Conservation (phyloP, 2,888 invertebrate species). For the Mimumesa dahlbomi region DNA sequence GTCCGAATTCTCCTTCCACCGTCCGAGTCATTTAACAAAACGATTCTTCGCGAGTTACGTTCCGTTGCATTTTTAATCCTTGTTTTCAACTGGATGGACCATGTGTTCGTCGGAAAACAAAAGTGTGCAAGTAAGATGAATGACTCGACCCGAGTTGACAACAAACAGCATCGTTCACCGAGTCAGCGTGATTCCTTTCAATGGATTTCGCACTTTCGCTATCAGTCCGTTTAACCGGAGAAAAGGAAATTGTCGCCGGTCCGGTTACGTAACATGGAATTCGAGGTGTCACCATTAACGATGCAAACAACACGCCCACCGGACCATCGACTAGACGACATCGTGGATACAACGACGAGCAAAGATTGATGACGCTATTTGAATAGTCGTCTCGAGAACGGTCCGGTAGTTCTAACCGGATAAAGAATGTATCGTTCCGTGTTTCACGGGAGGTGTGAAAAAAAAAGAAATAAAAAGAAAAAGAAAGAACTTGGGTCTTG, state of each 20-base stretch:
- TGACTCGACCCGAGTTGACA: not conserved
- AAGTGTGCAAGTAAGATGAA: not conserved
- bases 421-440: constrained; percentile 8
- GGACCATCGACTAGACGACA: not conserved
- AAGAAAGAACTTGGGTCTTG: too few relatives aligned
- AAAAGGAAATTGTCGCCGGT: not conserved
- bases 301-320: constrained; percentile 32
- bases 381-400: constrained; percentile 27
- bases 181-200: not conserved
- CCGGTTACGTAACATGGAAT: constrained; percentile 13
- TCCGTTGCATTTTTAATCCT: not conserved
- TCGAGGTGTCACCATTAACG: constrained; percentile 20
- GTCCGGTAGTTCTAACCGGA: constrained; percentile 21
- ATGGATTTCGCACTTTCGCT: constrained; percentile 19
- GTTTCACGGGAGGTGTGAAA: constrained; percentile 22
- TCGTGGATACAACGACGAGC: constrained; percentile 3
- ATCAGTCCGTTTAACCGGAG: not conserved
- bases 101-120: not conserved
- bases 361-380: constrained; percentile 43
- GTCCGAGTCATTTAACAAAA: not conserved
- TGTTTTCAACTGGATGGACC: not conserved
- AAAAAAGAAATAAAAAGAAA: too few relatives aligned
- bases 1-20: not conserved
- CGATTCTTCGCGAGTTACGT: not conserved
- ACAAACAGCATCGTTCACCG: not conserved